Evolutionary conservation across 2,888 invertebrate genomes (phyloP).

Genomic region (Eupithecia abbreviata): DNA sequence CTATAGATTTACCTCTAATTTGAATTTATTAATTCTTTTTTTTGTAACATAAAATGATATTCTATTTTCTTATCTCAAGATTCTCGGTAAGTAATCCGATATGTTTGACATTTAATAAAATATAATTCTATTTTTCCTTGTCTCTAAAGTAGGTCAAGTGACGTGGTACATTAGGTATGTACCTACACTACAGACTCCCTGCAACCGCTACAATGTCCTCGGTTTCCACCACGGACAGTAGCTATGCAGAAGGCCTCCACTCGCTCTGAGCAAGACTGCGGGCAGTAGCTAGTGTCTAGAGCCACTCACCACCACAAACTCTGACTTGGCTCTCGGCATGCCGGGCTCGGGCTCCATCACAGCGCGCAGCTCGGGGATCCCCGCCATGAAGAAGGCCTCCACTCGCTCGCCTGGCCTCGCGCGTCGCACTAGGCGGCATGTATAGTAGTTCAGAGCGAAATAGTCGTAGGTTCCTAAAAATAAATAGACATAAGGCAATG

Average conservation of each 20-base stretch:
- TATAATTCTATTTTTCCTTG: too few species aligned
- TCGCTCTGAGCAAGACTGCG: slow-evolving; percentile 38
- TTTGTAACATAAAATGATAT: too few species aligned
- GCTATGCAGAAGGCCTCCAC: slow-evolving; percentile 26
- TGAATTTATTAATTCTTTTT: too few species aligned
- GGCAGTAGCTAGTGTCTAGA: slow-evolving; percentile 9
- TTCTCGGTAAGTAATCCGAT: too few species aligned
- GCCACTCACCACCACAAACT: slow-evolving; percentile 53
- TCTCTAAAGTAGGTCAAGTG: too few species aligned
- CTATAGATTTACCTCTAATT: too few species aligned
- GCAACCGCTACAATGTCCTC: too few species aligned
- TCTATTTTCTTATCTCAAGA: too few species aligned
- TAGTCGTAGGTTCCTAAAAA: slow-evolving; percentile 82
- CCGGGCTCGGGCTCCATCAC: slow-evolving; percentile 43
- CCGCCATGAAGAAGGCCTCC: slow-evolving; percentile 23
- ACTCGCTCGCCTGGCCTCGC: slow-evolving; percentile 43
- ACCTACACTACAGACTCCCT: too few species aligned
- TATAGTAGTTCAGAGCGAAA: slow-evolving; percentile 86
- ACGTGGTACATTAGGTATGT: too few species aligned
- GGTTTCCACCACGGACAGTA: too few species aligned
- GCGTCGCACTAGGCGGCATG: slow-evolving; percentile 66
- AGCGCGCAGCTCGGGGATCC: slow-evolving; percentile 49
- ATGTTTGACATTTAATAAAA: too few species aligned
- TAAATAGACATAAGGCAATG: neutral
- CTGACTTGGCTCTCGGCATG: slow-evolving; percentile 44